A percentile compares a stretch with the other conserved stretches of the same genome.
Evolutionary conservation across 2,797 vertebrate species (phyloP).

Genomic region (Tapera naevia): DNA sequence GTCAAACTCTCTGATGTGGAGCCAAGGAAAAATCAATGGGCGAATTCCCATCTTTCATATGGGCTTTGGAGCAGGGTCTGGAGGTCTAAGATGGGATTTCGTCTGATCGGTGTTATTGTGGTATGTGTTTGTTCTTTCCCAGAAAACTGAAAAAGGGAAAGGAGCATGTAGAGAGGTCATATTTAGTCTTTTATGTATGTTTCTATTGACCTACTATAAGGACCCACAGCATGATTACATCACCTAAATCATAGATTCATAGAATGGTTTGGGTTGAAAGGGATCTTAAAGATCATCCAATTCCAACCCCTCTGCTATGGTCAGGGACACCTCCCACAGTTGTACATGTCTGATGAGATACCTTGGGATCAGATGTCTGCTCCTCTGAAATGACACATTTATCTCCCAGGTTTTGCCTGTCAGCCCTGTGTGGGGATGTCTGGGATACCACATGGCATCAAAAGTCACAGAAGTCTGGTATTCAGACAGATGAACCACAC

Average conservation of each 20-base stretch:
- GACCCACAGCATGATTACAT: too few relatives aligned
- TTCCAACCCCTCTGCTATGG: too few relatives aligned
- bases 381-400: neutral
- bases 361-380: neutral
- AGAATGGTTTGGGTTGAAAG: too few relatives aligned
- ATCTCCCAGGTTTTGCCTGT: neutral
- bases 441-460: neutral
- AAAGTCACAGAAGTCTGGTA: neutral
- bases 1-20: conserved; percentile 28
- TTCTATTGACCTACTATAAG: neutral
- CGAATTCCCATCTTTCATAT: conserved; percentile 31
- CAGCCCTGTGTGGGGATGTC: neutral
- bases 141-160: neutral
- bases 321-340: too few relatives aligned
- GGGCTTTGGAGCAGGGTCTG: conserved; percentile 35
- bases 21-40: conserved; percentile 45
- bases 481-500: neutral
- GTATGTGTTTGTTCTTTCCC: neutral
- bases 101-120: neutral
- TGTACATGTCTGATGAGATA: neutral
- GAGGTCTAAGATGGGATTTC: neutral
- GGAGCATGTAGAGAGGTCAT: neutral
- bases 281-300: too few relatives aligned
- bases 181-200: neutral
- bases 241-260: too few relatives aligned